A percentile compares a stretch with the other conserved stretches of the same genome.
These are phyloP conservation scores for Charina bottae DNA, from an alignment of 2,113 vertebrate genomes.

Conservation along the genomic window DNA sequence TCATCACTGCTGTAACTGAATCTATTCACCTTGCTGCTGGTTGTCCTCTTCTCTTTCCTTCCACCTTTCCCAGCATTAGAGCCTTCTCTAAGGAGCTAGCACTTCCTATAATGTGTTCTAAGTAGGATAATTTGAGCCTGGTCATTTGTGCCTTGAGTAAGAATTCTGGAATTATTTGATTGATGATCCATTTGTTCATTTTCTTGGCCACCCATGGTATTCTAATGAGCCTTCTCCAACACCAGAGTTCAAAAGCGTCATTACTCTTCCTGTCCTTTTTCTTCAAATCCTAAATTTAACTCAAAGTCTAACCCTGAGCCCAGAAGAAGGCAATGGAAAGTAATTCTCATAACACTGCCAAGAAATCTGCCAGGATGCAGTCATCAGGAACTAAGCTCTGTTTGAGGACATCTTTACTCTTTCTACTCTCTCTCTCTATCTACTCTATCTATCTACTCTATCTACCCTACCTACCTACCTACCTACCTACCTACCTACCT, in stretches of 20 bases:
- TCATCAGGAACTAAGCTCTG: neutral
- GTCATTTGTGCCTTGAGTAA: neutral
- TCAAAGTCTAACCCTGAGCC: neutral
- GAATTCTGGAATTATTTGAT: neutral
- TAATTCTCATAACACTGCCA: neutral
- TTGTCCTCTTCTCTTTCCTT: neutral
- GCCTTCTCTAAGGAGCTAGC: neutral
- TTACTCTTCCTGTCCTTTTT: neutral
- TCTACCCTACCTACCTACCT: too few relatives aligned
- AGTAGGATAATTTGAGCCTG: neutral
- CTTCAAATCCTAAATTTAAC: neutral
- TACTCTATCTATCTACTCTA: too few relatives aligned
- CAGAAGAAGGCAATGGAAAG: neutral
- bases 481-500: too few relatives aligned
- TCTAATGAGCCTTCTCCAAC: neutral
- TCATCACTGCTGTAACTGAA: neutral
- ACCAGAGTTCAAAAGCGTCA: neutral
- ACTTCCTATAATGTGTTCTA: neutral
- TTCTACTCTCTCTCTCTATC: too few relatives aligned
- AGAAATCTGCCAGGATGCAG: neutral
- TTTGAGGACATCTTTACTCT: neutral
- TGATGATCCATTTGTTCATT: neutral
- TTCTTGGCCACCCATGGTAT: neutral
- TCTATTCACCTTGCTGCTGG: neutral
- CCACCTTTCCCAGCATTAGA: neutral